Base-by-base conservation (phyloP, 2,113 vertebrate genomes). In the Morone chrysops region DNA sequence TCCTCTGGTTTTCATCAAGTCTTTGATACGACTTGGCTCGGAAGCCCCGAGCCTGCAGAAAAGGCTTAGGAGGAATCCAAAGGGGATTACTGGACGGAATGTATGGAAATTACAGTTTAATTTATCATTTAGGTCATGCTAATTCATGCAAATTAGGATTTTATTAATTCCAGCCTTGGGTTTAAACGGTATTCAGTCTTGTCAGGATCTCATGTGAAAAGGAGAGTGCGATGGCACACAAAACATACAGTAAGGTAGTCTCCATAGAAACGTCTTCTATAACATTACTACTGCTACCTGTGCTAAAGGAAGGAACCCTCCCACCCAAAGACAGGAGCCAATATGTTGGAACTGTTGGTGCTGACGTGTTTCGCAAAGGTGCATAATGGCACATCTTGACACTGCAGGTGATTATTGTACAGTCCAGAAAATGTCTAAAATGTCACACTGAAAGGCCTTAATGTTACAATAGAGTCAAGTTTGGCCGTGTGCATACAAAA, bases 71-170 rank as follows among this genome's bases (percentile, higher is more conserved):
- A 81, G 71, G 68, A 90, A 89, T 82, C 91, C 82, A 81, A 83
- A 62, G 41, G 88, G 89, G 88, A 89, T 92, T 89, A 87, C 43
- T 38, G 79, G 86, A 87, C 36, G 31, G 59, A 88, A 88, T 36
- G 31, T 92, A 94, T 93, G 90, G 87, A 93, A 93, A 93, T 93
- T 87, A 90, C 80, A 87, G 75, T 90, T 83, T 90, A 89, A 90
- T 90, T 91, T 84, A 91, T 90, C 81, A 91, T 90, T 89, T 85
- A 73, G 75, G 88, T 71, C 89, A 93, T 87, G 90, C 54, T 88
- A 93, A 94, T 90, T 90, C 74, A 93, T 91, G 92, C 84, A 91
- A 93, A 94, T 87, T 76, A 85, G 22, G 75, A 60, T 70, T 91
- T 90, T 17, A 90, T 88, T 90, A 82, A 87, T 90, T 86, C 90